Conservation (phyloP, 2,888 invertebrate species). For the Cephus rjabovi region DNA sequence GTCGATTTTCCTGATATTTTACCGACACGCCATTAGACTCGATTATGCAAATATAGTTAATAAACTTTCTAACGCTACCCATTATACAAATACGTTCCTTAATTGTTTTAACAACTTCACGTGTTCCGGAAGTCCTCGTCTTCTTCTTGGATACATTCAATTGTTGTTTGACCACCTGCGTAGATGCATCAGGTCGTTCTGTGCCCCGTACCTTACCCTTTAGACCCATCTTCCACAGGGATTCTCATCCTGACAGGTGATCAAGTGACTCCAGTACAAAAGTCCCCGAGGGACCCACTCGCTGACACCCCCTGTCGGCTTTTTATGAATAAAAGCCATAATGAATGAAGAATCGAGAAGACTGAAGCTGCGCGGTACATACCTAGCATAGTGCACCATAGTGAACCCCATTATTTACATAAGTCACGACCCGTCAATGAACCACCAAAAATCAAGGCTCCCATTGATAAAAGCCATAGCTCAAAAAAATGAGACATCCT, state of each 20-base stretch:
- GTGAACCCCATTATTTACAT: slow-evolving; percentile 27
- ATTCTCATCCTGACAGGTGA: slow-evolving; percentile 27
- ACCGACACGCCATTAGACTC: neutral
- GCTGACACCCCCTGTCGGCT: neutral
- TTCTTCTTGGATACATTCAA: neutral
- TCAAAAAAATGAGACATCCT: neutral
- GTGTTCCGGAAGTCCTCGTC: neutral
- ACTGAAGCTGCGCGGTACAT: neutral
- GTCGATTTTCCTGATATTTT: neutral
- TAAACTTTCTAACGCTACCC: neutral
- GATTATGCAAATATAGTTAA: neutral
- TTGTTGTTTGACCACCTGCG: slow-evolving; percentile 4
- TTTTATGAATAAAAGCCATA: slow-evolving; percentile 43
- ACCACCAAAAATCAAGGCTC: slow-evolving; percentile 3
- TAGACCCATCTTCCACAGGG: slow-evolving; percentile 36
- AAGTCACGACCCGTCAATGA: slow-evolving; percentile 17
- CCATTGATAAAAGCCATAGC: neutral
- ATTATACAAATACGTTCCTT: neutral
- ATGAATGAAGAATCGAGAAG: slow-evolving; percentile 22
- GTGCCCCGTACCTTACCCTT: slow-evolving; percentile 46
- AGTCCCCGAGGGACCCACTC: neutral
- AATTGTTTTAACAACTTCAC: neutral
- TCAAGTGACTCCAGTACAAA: neutral
- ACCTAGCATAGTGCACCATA: slow-evolving; percentile 14
- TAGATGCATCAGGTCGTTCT: slow-evolving; percentile 16